Evolutionary conservation across 2,797 vertebrate genomes (phyloP).

Genomic region (Liasis olivaceus): DNA sequence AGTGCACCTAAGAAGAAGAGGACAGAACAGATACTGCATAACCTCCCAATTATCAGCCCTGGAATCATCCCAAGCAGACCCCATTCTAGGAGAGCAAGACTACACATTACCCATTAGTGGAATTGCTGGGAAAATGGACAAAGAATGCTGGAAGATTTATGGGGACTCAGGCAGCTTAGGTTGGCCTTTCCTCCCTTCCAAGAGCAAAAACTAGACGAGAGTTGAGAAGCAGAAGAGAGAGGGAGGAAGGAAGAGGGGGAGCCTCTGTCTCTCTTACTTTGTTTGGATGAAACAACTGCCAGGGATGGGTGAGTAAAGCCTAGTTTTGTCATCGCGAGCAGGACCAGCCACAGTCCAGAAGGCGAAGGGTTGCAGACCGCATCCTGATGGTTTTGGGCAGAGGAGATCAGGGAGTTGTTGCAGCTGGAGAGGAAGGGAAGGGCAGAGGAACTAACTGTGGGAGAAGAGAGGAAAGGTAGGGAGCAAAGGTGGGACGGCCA

Average conservation of each 20-base stretch:
- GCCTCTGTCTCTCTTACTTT: constrained; percentile 6
- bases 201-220: no score
- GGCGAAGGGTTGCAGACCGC: neutral
- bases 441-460: neutral
- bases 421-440: neutral
- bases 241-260: no score
- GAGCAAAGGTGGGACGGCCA: neutral
- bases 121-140: neutral
- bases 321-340: neutral
- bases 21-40: neutral
- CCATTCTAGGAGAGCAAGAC: neutral
- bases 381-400: neutral
- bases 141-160: neutral
- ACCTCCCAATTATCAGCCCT: neutral
- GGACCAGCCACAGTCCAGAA: neutral
- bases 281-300: neutral
- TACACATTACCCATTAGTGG: neutral
- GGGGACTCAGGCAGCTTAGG: no score
- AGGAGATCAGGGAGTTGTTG: neutral
- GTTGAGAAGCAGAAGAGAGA: no score
- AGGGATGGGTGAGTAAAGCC: neutral
- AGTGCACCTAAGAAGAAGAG: neutral
- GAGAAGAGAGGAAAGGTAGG: neutral
- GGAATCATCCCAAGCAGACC: neutral
- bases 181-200: no score